phyloP scores from a whole-genome alignment of 2,113 vertebrate genomes.

The Dromaius novaehollandiae region DNA sequence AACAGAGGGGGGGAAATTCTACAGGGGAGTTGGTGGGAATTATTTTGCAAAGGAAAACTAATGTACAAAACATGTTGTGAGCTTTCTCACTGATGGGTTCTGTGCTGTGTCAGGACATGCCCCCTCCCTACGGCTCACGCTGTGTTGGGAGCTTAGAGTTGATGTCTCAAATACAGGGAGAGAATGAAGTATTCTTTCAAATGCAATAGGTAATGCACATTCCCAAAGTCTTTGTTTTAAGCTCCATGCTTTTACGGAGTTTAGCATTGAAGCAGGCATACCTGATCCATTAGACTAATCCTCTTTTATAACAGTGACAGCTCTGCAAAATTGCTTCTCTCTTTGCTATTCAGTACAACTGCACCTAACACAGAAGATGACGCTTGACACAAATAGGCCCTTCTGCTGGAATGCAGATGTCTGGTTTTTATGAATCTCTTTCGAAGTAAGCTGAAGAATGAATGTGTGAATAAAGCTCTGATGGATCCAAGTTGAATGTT shows the following conservation, averaged over 20 bases:
- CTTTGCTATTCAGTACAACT: neutral
- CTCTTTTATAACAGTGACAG: neutral
- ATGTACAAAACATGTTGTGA: neutral
- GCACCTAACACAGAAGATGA: neutral
- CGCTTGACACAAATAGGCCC: neutral
- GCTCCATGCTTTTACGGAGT: neutral
- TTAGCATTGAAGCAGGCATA: neutral
- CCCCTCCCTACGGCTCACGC: neutral
- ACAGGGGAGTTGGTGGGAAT: neutral
- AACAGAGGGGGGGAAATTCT: neutral
- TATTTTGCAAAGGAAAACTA: neutral
- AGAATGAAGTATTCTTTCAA: neutral
- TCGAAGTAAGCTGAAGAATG: neutral
- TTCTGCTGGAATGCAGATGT: neutral
- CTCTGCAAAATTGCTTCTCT: neutral
- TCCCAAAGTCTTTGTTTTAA: neutral
- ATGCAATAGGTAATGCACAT: neutral
- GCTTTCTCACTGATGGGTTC: neutral
- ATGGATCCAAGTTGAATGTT: neutral
- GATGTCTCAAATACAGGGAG: neutral
- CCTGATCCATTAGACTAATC: neutral
- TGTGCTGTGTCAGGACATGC: neutral
- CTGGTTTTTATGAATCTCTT: neutral
- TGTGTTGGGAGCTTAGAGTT: neutral
- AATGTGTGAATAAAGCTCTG: neutral